A percentile compares a stretch with the other conserved stretches of the same genome.
Evolutionary conservation across 2,888 invertebrate genomes (phyloP).

Genomic region (Caenorhabditis panamensis): DNA sequence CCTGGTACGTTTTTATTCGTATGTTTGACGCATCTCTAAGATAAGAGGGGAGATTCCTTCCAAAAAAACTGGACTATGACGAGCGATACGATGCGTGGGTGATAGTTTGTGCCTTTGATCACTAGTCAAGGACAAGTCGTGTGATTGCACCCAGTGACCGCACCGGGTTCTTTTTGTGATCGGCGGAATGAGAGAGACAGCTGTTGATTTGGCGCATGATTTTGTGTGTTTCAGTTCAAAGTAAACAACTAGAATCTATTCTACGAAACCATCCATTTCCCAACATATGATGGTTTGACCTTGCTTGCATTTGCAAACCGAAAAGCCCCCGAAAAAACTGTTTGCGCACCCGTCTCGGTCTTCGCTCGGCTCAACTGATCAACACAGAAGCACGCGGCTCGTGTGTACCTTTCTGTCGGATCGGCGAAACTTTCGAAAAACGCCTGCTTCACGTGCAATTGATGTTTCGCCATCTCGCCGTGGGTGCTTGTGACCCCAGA

Average conservation of each 20-base stretch:
- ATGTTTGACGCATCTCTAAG: not conserved
- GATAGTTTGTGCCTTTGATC: not conserved
- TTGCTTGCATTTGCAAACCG: conserved; percentile 4
- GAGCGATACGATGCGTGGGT: too few species aligned
- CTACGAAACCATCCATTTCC: not conserved
- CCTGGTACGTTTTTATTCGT: conserved; percentile 84
- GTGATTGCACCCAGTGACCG: conserved; percentile 27
- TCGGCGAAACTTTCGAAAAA: conserved; percentile 9
- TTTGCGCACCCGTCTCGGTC: too few species aligned
- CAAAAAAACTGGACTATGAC: too few species aligned
- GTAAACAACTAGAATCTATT: not conserved
- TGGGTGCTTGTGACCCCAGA: not conserved
- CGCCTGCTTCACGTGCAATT: conserved; percentile 12
- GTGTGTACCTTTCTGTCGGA: conserved; percentile 32
- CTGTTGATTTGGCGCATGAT: not conserved
- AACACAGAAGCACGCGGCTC: conserved; percentile 25
- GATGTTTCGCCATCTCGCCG: not conserved
- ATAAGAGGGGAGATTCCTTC: not conserved
- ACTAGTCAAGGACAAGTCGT: conserved; percentile 6
- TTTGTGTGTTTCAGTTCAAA: not conserved
- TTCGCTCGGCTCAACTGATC: conserved; percentile 16
- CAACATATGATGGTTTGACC: conserved; percentile 25
- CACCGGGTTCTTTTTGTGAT: not conserved
- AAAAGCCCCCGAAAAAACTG: conserved; percentile 4
- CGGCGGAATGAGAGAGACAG: too few species aligned